Conservation (phyloP, 2,888 invertebrate genomes). For the Synergus itoensis region DNA sequence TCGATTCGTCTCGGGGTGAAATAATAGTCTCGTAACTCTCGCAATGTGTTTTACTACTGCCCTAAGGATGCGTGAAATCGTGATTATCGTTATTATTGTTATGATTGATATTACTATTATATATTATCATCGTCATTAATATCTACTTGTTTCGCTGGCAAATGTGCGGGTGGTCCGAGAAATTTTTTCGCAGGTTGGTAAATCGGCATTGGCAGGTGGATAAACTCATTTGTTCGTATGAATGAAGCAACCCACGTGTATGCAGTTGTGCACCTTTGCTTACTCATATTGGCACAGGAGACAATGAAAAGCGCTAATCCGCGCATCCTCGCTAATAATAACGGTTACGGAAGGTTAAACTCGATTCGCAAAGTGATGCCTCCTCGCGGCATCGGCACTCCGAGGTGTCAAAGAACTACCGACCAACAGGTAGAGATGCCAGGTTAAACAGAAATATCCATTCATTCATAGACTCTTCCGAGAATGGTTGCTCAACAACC, state of each 20-base stretch:
- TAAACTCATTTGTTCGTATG: not conserved
- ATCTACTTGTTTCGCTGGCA: not conserved
- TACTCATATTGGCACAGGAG: constrained; percentile 25
- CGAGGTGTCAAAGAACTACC: constrained; percentile 33
- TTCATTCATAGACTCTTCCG: constrained; percentile 34
- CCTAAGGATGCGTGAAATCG: constrained; percentile 38
- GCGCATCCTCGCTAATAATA: constrained; percentile 6
- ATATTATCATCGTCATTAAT: constrained; percentile 17
- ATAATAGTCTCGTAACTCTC: constrained; percentile 40
- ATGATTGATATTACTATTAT: not conserved
- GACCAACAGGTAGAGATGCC: constrained; percentile 15
- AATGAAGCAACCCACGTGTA: constrained; percentile 10
- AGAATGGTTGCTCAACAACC: constrained; percentile 41
- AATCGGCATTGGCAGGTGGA: constrained; percentile 2
- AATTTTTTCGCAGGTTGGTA: not conserved
- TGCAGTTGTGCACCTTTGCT: not conserved
- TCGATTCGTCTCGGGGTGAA: constrained; percentile 38
- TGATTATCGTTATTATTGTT: constrained; percentile 26
- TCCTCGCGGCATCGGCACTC: constrained; percentile 6
- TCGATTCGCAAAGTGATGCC: constrained; percentile 4
- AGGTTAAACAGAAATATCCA: constrained; percentile 39
- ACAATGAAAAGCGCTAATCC: constrained; percentile 19
- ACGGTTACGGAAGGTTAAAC: constrained; percentile 27
- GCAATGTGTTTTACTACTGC: constrained; percentile 37
- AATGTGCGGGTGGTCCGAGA: constrained; percentile 11